Percentiles rank a stretch among this genome's conserved stretches.
These are phyloP conservation scores for Aphidius gifuensis DNA, from an alignment of 1,140 invertebrate genomes.

Conservation along the genomic window DNA sequence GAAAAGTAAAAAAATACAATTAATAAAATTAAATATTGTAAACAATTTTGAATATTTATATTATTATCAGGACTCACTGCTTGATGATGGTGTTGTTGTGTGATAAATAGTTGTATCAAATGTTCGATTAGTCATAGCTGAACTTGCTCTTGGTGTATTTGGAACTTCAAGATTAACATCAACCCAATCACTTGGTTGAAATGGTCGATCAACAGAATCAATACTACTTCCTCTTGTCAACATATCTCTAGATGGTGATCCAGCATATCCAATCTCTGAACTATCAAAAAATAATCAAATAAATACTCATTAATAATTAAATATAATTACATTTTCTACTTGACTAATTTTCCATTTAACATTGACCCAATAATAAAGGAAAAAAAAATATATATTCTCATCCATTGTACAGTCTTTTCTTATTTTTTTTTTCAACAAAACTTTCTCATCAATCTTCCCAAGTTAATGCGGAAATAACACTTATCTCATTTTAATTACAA, in stretches of 20 bases:
- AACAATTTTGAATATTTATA: not conserved
- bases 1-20: slow-evolving; percentile 12
- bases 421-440: not conserved
- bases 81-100: slow-evolving; percentile 31
- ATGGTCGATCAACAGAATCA: slow-evolving; percentile 53
- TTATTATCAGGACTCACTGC: slow-evolving; percentile 32
- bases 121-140: slow-evolving; percentile 48
- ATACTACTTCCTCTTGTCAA: slow-evolving; percentile 48
- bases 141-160: slow-evolving; percentile 46
- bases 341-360: not conserved
- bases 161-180: slow-evolving; percentile 58
- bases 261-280: slow-evolving; percentile 52
- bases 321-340: not conserved
- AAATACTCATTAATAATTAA: not conserved
- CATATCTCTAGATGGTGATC: slow-evolving; percentile 44
- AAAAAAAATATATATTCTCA: not conserved
- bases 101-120: slow-evolving; percentile 36
- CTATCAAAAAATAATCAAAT: slow-evolving; percentile 31
- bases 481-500: not conserved
- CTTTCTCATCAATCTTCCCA: slow-evolving; percentile 7
- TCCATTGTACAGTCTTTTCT: not conserved
- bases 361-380: not conserved
- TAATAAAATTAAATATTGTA: too few species aligned
- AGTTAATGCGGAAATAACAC: slow-evolving; percentile 7
- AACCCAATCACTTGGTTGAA: slow-evolving; percentile 58